phyloP scores from a whole-genome alignment of 2,113 vertebrate genomes.

The Procavia capensis region DNA sequence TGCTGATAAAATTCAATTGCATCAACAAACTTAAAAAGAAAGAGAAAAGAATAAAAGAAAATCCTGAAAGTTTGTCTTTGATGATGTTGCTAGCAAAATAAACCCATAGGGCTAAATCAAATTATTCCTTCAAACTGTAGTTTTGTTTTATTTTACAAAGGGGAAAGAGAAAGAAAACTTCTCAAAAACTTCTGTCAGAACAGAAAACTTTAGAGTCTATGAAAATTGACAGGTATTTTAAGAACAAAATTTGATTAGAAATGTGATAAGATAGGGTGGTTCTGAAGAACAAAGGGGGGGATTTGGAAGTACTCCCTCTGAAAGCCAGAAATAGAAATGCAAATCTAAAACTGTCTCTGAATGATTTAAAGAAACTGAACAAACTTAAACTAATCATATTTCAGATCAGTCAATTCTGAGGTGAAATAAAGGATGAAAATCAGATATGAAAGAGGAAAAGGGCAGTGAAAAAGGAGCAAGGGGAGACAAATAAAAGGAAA shows the following conservation, averaged over 20 bases:
- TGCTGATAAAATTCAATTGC: conserved; percentile 27
- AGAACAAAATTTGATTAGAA: conserved; percentile 65
- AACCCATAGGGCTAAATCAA: background rate
- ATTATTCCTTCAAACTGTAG: conserved; percentile 15
- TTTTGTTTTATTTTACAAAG: conserved; percentile 55
- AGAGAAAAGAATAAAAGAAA: background rate
- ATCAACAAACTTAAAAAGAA: background rate
- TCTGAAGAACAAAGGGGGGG: conserved; percentile 58
- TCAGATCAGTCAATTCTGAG: conserved; percentile 57
- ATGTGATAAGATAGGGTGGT: conserved; percentile 39
- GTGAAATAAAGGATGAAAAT: conserved; percentile 63
- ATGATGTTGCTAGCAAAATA: conserved; percentile 13
- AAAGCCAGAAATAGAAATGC: conserved; percentile 76
- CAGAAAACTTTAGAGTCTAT: conserved; percentile 24
- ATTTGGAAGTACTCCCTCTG: conserved; percentile 55
- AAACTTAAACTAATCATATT: conserved; percentile 59
- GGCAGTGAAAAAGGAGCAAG: conserved; percentile 10
- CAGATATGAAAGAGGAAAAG: background rate
- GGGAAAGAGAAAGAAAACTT: background rate
- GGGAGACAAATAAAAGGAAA: background rate
- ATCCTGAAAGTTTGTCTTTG: background rate
- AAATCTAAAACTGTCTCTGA: conserved; percentile 58
- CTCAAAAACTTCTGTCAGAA: background rate
- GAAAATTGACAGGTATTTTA: conserved; percentile 65
- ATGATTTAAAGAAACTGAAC: conserved; percentile 63